Evolutionary conservation across 2,888 invertebrate species (phyloP), one percentile per base, ranked within the genome.

Genomic region (Pomacea canaliculata): DNA sequence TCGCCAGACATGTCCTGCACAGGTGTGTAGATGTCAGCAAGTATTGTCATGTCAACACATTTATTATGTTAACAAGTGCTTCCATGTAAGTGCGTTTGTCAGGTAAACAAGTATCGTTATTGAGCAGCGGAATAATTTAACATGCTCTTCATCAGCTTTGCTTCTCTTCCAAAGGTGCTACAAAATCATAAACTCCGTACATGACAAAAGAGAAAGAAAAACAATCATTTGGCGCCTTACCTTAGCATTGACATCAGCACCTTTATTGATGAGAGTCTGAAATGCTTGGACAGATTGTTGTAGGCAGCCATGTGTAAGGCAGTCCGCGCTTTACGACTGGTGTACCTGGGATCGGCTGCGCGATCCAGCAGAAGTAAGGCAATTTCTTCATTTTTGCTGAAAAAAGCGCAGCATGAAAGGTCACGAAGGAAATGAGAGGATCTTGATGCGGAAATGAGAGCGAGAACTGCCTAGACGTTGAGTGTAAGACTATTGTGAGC

Each of bases 231-330:
- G 51, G 12, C 2, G 8, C 1, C 63, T 12, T 19, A 63, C 63
- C 63, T n/a, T 63, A 12, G 63, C 63, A 63, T 63, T 63, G 16
- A 63, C 63, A 19, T 94, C 93, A 77, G 94, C 94, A 63, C 93
- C 93, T 78, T 93, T 94, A 74, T 93, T 92, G 71, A 96, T 90
- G 27, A 96, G 91, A 60, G 94, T 93, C 78, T 93, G 93, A 7
- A 95, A 94, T 89, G 95, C 95, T 79, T 93, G 0, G 94, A 92
- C 80, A 95, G 94, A 86, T 95, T 95, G 86, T 95, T 95, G 88
- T 95, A 95, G 4, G 96, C 96, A 16, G 96, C 95, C 74, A 96
- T 95, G 86, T 96, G 96, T 23, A 96, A 91, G 0, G 95, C 94
- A 37, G 95, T 95, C 86, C 96, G 95, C 79, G 94, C 93, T 71